Base-by-base conservation (phyloP, 2,113 vertebrate genomes). In the Nerophis lumbriciformis region DNA sequence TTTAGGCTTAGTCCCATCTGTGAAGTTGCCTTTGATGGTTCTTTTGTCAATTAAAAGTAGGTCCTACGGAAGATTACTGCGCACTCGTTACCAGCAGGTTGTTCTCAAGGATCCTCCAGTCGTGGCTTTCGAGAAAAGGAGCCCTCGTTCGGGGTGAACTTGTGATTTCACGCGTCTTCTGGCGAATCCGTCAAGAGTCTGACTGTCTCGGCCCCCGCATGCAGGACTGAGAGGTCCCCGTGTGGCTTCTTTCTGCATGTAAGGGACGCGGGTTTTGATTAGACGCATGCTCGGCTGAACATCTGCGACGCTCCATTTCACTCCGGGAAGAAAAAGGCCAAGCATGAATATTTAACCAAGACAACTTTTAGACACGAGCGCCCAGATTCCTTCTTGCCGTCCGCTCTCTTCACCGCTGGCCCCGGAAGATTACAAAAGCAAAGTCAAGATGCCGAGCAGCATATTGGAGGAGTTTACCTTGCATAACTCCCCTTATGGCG, bases 41-140 rank as follows among this genome's bases (percentile, higher is more conserved):
- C 81, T 84, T 83, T 88, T 86, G 83, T 88, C 81, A 77, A 85
- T 85, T 89, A 84, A 88, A 85, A 83, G 61, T 69, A 76, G 83
- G 81, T 82, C 79, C 81, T 73, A 57, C 48, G 56, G 71, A 71
- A 82, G 79, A 87, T 87, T 83, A 81, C 63, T 59, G 50, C 59
- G 74, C 72, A 35, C 74, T 86, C 67, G 73, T 88, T 88, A 82
- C 69, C 83, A 74, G 74, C 83, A 80, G 79, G 84, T 87, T 85
- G 72, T 77, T 87, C 74, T 80, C 76, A 88, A 88, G 84, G 82
- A 87, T 73, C 60, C 28, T 42, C 65, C 69, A 75, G 72, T 76
- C 83, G 58, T 50, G 48, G 63, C 53, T 83, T 69, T 71, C 65
- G 66, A 80, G 72, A 73, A 64, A 59, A 53, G 21, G 37, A 39